Evolutionary conservation across 1,140 invertebrate species (phyloP), one percentile per base, ranked within the genome.

Genomic region (Campoletis sonorensis): DNA sequence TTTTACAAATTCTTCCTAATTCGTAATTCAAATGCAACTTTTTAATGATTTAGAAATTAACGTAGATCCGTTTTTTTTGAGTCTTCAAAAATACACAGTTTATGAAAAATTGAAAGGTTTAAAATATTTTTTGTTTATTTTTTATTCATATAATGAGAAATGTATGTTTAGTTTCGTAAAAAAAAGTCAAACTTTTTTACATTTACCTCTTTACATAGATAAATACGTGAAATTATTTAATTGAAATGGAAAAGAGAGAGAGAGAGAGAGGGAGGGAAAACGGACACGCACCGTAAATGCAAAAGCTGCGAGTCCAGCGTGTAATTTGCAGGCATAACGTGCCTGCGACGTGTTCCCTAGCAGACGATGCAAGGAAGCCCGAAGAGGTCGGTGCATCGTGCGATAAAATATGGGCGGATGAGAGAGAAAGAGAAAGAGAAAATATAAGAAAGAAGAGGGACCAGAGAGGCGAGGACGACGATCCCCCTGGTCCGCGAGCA

Each of bases 291-390:
- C 51, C n/a, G 16, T 54, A 54, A 54, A 54, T 54, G 51, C 51
- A 54, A 54, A 51, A 54, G 16, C 16, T 54, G 51, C n/a, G 51
- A 54, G 51, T 54, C 51, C 51, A 54, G 51, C 16, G 51, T 54
- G 51, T 54, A 54, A 54, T 54, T 54, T 54, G 51, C 51, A 54
- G 51, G 51, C 51, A 54, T 54, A 54, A 54, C 51, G 51, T 54
- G 51, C 51, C 51, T 54, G 51, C 18, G 51, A 54, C 51, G 51
- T 54, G 16, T 54, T 54, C 51, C 51, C 18, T 0, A n/a, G 51
- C 51, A 54, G 51, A 18, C 51, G 51, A 8, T 54, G 51, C 18
- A 54, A 54, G 51, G 51, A 54, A 54, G 51, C 51, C 51, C 16
- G n/a, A 1, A 54, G 51, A 54, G 51, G n/a, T 21, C 51, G 51